Conservation (phyloP, 2,888 invertebrate species). For the Pterostichus madidus region DNA sequence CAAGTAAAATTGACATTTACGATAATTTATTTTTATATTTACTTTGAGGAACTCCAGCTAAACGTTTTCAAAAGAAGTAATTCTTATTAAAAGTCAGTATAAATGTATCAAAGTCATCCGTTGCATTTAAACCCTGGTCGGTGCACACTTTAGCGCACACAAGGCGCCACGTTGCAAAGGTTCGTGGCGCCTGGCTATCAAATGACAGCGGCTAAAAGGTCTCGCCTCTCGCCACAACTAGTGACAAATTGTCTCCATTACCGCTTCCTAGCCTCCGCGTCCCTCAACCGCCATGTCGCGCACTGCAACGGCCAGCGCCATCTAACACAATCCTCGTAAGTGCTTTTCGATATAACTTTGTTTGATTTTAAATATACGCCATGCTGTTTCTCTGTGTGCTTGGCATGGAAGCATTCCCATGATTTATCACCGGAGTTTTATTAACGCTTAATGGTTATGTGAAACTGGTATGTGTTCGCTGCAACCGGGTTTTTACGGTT, state of each 20-base stretch:
- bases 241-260: conserved; percentile 67
- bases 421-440: conserved; percentile 58
- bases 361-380: conserved; percentile 64
- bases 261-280: conserved; percentile 11
- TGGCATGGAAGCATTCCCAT: conserved; percentile 31
- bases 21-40: neutral
- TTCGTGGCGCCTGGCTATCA: conserved; percentile 52
- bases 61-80: too few species aligned
- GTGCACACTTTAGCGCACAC: neutral
- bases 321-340: conserved; percentile 62
- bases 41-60: too few species aligned
- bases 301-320: conserved; percentile 21
- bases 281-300: neutral
- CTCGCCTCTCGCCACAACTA: conserved; percentile 59
- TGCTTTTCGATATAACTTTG: conserved; percentile 66
- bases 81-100: neutral
- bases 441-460: conserved; percentile 61
- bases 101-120: conserved; percentile 3
- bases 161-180: conserved; percentile 29
- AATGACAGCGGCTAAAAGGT: conserved; percentile 66
- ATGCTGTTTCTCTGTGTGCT: conserved; percentile 43
- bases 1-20: neutral
- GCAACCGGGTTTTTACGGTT: conserved; percentile 35
- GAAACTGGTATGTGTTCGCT: conserved; percentile 40
- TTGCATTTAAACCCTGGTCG: neutral